Conservation (phyloP, 2,113 vertebrate species). For the Seriola dumerili region DNA sequence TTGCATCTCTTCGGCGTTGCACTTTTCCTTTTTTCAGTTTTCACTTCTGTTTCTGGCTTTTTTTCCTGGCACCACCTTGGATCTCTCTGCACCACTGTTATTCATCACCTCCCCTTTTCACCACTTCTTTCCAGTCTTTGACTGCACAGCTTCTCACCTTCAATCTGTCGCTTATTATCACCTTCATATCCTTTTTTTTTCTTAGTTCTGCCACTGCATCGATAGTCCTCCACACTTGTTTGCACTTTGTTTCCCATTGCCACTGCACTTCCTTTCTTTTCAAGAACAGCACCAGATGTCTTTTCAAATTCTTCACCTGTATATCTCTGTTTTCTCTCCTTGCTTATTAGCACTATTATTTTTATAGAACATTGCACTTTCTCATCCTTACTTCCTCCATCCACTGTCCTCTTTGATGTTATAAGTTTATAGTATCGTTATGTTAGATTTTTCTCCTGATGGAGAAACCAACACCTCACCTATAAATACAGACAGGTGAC, state of each 20-base stretch:
- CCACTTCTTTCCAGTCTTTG: constrained; percentile 36
- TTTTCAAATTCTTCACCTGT: neutral
- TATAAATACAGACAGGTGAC: too few species aligned
- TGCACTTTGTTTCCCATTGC: constrained; percentile 14
- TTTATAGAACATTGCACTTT: neutral
- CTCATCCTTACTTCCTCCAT: neutral
- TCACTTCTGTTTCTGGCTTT: constrained; percentile 43
- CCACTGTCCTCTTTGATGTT: neutral
- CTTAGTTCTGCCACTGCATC: neutral
- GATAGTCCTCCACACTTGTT: constrained; percentile 5
- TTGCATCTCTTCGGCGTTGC: neutral
- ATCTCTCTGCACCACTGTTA: constrained; percentile 34
- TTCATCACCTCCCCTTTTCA: constrained; percentile 34
- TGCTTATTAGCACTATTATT: constrained; percentile 9
- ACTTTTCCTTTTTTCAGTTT: constrained; percentile 9
- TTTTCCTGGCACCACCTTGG: constrained; percentile 28
- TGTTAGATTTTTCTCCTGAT: neutral
- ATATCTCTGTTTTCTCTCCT: constrained; percentile 5
- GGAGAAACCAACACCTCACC: too few species aligned
- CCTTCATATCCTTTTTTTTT: constrained; percentile 25
- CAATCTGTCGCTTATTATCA: constrained; percentile 50
- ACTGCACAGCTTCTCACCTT: constrained; percentile 36
- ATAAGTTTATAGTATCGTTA: neutral
- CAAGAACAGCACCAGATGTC: neutral
- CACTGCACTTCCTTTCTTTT: constrained; percentile 1